phyloP scores from a whole-genome alignment of 2,888 invertebrate genomes.

The Rotaria macrura region DNA sequence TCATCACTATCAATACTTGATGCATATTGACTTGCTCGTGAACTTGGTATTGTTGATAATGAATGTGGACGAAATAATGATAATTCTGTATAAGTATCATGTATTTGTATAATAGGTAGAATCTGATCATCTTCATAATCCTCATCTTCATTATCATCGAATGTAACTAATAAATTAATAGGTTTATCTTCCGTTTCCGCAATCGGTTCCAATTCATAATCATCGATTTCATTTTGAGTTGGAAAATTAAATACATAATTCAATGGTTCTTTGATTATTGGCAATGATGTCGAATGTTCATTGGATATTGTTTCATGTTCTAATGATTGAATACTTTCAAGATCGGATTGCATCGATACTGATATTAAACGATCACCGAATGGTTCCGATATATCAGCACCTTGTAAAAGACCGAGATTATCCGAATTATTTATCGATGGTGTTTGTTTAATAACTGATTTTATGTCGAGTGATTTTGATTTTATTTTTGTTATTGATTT shows the following conservation, averaged over 20 bases:
- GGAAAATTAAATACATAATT: slow-evolving; percentile 10
- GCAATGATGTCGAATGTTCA: background rate
- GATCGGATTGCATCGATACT: background rate
- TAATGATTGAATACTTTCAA: slow-evolving; percentile 8
- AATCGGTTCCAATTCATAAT: background rate
- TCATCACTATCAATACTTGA: slow-evolving; percentile 16
- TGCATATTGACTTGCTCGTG: background rate
- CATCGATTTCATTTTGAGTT: background rate
- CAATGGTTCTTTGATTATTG: background rate
- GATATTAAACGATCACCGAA: slow-evolving; percentile 3
- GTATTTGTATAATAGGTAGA: background rate
- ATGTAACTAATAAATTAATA: background rate
- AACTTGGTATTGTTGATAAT: slow-evolving; percentile 12
- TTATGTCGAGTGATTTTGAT: slow-evolving; percentile 6
- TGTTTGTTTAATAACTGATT: background rate
- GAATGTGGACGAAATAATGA: slow-evolving; percentile 13
- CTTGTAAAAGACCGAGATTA: background rate
- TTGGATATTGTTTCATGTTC: background rate
- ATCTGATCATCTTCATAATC: background rate
- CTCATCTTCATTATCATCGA: background rate
- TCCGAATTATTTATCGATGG: background rate
- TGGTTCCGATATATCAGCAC: background rate
- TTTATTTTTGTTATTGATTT: background rate
- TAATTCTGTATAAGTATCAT: background rate
- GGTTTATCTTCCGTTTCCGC: background rate